Evolutionary conservation across 2,113 vertebrate species (phyloP), one percentile per base, ranked within the genome.

Genomic region (Polypterus bichir): DNA sequence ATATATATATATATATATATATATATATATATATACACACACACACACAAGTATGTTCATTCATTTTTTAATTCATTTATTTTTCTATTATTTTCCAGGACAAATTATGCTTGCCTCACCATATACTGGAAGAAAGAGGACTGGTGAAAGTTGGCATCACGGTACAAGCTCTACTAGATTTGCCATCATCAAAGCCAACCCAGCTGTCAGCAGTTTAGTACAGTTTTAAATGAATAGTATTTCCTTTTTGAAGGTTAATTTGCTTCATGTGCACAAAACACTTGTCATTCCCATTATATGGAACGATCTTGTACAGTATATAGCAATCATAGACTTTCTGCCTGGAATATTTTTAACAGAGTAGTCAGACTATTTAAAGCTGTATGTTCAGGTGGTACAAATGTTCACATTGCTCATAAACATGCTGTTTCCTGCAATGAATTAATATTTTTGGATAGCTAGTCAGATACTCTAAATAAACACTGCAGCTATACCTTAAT

Each of bases 71-170:
- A 6, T 60, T 4, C 9, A 60, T 3, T 9, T 49, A 9, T 60
- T 60, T 7, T 60, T 56, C 44, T 52, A 44, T 49, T 47, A 44
- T 72, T 67, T 71, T 59, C 44, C 81, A 98, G 96, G 94, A 98
- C 76, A 87, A 92, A 79, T 85, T 99, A 49, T 99, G 96, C 75
- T 82, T 98, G 77, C 96, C 96, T 59, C 96, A 99, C 73, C 96
- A 99, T 73, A 99, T 99, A 77, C 82, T 99, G 65, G 96, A 99
- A 74, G 94, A 98, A 74, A 87, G 94, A 55, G 94, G 94, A 10
- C 81, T 99, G 68, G 92, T 98, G 66, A 98, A 91, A 80, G 94
- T 99, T 62, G 90, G 96, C 5, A 73, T 88, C 62, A 99, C 96
- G 0, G 91, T 99, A 64, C 96, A 98, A 77, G 93, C 94, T 59